Conservation (phyloP, 2,113 vertebrate species). For the Eonycteris spelaea region DNA sequence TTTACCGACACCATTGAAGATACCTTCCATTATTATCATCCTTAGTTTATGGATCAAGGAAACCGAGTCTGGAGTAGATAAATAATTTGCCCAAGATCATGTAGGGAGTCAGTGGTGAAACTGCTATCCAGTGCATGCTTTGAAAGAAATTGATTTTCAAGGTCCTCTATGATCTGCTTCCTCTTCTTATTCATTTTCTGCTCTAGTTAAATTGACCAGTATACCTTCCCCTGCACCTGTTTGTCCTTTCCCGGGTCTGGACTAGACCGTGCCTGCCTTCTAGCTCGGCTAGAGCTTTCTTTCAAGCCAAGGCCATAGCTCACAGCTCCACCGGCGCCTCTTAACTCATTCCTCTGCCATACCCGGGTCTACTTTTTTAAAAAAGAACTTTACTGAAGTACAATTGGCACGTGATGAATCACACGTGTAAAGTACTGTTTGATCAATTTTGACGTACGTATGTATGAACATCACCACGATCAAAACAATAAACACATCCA, state of each 20-base stretch:
- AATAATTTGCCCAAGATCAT: neutral
- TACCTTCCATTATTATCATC: neutral
- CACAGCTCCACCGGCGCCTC: neutral
- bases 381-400: neutral
- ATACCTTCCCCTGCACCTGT: neutral
- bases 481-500: neutral
- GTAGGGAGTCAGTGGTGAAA: neutral
- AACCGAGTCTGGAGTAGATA: neutral
- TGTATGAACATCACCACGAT: neutral
- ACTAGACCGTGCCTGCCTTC: neutral
- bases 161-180: neutral
- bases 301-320: neutral
- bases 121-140: neutral
- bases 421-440: neutral
- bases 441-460: neutral
- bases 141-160: neutral
- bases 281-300: neutral
- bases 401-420: neutral
- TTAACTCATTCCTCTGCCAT: neutral
- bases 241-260: neutral
- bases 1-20: neutral
- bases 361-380: neutral
- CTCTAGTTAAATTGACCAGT: neutral
- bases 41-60: neutral
- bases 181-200: neutral